Percentiles rank a stretch among this genome's conserved stretches.
These are phyloP conservation scores for Sparidentex hasta DNA, from an alignment of 2,797 vertebrate genomes.

Conservation along the genomic window DNA sequence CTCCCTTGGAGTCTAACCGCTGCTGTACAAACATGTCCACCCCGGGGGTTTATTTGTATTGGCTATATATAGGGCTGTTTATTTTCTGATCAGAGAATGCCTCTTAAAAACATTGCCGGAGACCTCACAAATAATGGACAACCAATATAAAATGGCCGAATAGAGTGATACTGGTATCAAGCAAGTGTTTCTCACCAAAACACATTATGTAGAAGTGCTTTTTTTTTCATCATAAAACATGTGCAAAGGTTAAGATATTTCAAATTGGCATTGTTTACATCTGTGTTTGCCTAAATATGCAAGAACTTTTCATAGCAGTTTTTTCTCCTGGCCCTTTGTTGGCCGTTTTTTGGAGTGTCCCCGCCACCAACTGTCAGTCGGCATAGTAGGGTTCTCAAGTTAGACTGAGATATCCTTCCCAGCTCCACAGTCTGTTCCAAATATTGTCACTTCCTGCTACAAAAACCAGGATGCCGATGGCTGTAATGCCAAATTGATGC, in stretches of 20 bases:
- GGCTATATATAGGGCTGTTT: conserved; percentile 74
- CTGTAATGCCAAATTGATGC: too few relatives aligned
- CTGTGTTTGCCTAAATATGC: background rate
- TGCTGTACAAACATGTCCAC: conserved; percentile 76
- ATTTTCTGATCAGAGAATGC: conserved; percentile 57
- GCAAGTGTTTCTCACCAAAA: background rate
- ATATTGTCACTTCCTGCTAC: too few relatives aligned
- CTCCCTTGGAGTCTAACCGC: conserved; percentile 64
- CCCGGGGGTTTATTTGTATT: conserved; percentile 73
- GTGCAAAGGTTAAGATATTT: background rate
- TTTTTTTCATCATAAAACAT: background rate
- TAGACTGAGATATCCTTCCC: too few relatives aligned
- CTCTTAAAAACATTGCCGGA: conserved; percentile 32
- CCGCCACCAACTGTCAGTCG: background rate
- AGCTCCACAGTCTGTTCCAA: too few relatives aligned
- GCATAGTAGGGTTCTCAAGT: too few relatives aligned
- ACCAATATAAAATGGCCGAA: conserved; percentile 2
- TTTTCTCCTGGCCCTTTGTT: background rate
- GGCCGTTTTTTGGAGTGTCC: background rate
- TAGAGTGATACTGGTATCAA: background rate
- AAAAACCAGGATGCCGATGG: too few relatives aligned
- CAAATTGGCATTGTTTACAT: background rate
- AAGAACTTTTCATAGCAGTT: too few relatives aligned
- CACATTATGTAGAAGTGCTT: background rate
- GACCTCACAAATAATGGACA: conserved; percentile 38